Percentiles rank a stretch among this genome's conserved stretches.
Evolutionary conservation across 2,113 vertebrate species (phyloP).

Genomic region (Toxotes chatareus): DNA sequence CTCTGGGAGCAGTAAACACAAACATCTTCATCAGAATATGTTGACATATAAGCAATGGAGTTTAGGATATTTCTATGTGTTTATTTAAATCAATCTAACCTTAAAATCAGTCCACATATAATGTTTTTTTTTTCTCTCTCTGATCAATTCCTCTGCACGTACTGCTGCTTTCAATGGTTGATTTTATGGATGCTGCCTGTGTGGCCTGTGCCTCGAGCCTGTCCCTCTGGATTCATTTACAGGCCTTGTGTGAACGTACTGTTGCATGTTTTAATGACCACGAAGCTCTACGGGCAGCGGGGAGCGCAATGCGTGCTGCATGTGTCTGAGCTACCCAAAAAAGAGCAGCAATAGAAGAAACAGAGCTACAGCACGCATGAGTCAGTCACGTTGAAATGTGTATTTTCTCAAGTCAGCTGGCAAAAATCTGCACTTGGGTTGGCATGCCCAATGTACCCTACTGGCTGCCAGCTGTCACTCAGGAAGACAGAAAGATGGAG

Average conservation of each 20-base stretch:
- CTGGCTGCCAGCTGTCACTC: constrained; percentile 86
- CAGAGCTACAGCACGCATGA: constrained; percentile 29
- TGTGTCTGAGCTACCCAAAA: constrained; percentile 33
- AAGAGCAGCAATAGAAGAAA: constrained; percentile 34
- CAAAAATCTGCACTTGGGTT: constrained; percentile 76
- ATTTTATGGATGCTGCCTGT: constrained; percentile 52
- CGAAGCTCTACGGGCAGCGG: constrained; percentile 50
- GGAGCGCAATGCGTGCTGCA: constrained; percentile 34
- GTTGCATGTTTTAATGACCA: constrained; percentile 60
- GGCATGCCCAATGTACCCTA: constrained; percentile 83
- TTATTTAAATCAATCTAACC: not conserved
- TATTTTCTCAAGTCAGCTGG: constrained; percentile 77
- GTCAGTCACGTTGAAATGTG: constrained; percentile 70
- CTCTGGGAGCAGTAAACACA: not conserved
- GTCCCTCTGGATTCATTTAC: constrained; percentile 55
- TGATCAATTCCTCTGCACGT: constrained; percentile 13
- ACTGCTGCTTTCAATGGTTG: constrained; percentile 14
- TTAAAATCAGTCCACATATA: constrained; percentile 1
- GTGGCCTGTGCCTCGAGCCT: constrained; percentile 33
- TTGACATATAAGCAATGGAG: not conserved
- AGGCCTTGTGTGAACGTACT: constrained; percentile 37
- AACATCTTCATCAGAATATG: constrained; percentile 5
- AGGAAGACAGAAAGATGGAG: constrained; percentile 76
- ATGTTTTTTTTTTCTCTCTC: constrained; percentile 4
- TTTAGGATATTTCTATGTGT: not conserved